A percentile compares a stretch with the other conserved stretches of the same genome.
phyloP scores from a whole-genome alignment of 2,888 invertebrate genomes.

The Ophion ellenae region DNA sequence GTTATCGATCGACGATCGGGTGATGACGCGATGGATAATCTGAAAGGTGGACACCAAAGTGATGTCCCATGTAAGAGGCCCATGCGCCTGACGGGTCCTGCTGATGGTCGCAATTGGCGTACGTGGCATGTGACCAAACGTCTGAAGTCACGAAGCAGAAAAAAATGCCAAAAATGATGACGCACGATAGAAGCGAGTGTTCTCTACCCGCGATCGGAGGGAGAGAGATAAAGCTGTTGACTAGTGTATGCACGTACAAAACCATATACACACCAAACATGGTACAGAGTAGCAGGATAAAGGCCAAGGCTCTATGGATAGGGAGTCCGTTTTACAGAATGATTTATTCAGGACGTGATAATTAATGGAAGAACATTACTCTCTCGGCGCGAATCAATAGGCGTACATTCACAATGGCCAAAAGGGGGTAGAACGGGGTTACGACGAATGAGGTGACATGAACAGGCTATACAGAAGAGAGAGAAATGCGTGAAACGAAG shows the following conservation, averaged over 20 bases:
- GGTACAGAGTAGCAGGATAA: slow-evolving; percentile 3
- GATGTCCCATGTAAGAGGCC: too few relatives aligned
- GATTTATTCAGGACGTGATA: slow-evolving; percentile 82
- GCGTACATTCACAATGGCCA: slow-evolving; percentile 59
- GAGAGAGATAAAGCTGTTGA: slow-evolving; percentile 17
- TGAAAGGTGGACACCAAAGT: too few relatives aligned
- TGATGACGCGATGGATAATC: too few relatives aligned
- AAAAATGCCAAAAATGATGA: not conserved
- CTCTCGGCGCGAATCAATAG: slow-evolving; percentile 82
- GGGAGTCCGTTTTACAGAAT: slow-evolving; percentile 81
- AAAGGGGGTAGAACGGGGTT: slow-evolving; percentile 30
- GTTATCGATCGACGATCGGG: too few relatives aligned
- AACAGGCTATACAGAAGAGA: slow-evolving; percentile 41
- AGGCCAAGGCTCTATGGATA: slow-evolving; percentile 63
- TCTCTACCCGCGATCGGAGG: not conserved
- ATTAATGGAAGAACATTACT: slow-evolving; percentile 82
- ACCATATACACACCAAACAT: not conserved
- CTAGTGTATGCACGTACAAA: slow-evolving; percentile 21
- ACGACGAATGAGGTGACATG: slow-evolving; percentile 30
- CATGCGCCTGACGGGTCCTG: too few relatives aligned
- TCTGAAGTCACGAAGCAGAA: not conserved
- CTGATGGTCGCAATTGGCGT: too few relatives aligned
- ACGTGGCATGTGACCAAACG: not conserved
- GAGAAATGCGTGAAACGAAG: slow-evolving; percentile 52
- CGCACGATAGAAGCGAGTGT: not conserved